phyloP scores from a whole-genome alignment of 1,140 invertebrate genomes.

The Phocides pigmalion region DNA sequence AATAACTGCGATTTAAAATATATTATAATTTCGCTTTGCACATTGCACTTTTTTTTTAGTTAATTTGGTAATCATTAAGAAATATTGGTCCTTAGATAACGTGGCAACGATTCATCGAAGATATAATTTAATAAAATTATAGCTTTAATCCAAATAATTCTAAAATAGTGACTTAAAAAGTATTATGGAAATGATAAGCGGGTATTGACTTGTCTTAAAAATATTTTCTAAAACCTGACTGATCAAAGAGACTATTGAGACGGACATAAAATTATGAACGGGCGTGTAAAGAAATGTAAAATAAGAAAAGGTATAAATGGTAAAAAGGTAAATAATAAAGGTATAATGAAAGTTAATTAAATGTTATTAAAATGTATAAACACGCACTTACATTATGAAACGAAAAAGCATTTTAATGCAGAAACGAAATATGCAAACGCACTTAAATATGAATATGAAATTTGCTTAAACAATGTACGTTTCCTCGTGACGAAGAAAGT shows the following conservation, averaged over 20 bases:
- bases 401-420: neutral
- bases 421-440: neutral
- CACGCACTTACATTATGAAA: neutral
- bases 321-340: neutral
- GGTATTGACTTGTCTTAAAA: slow-evolving; percentile 1
- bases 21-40: too few species aligned
- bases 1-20: too few species aligned
- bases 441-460: neutral
- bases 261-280: slow-evolving; percentile 18
- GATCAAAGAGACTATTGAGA: slow-evolving; percentile 47
- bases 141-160: slow-evolving; percentile 64
- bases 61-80: neutral
- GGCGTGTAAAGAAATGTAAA: slow-evolving; percentile 1
- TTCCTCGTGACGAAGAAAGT: neutral
- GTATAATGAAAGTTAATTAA: neutral
- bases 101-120: slow-evolving; percentile 59
- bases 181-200: slow-evolving; percentile 37
- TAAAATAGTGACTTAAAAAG: slow-evolving; percentile 55
- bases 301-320: slow-evolving; percentile 7
- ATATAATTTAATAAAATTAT: slow-evolving; percentile 53
- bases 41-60: too few species aligned
- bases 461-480: slow-evolving; percentile 10
- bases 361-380: neutral
- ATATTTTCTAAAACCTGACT: slow-evolving; percentile 46
- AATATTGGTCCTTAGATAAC: neutral